A percentile compares a stretch with the other conserved stretches of the same genome.
These are phyloP conservation scores for Prionailurus bengalensis DNA, from an alignment of 2,113 vertebrate species.

Conservation along the genomic window DNA sequence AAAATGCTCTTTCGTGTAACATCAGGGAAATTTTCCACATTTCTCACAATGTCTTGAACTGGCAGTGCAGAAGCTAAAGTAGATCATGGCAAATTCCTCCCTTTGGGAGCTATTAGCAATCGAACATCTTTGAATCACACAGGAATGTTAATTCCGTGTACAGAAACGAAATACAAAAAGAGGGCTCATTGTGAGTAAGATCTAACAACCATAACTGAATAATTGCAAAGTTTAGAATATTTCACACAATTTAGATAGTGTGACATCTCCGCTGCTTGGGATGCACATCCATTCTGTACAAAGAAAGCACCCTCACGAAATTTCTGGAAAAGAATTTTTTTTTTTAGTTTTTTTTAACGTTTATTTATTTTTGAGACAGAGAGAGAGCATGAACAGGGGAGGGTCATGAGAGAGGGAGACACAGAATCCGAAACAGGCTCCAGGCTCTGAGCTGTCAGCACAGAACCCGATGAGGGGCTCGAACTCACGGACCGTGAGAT, in stretches of 20 bases:
- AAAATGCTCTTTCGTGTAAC: not conserved
- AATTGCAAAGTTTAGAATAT: constrained; percentile 11
- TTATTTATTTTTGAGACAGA: too few species aligned
- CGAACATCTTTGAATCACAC: constrained; percentile 37
- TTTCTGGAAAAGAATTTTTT: not conserved
- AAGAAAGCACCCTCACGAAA: constrained; percentile 13
- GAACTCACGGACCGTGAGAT: too few species aligned
- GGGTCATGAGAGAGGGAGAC: too few species aligned
- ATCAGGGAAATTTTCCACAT: not conserved
- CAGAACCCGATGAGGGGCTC: too few species aligned
- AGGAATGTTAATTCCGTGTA: constrained; percentile 33
- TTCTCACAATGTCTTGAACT: constrained; percentile 36
- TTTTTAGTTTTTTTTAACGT: not conserved
- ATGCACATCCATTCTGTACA: not conserved
- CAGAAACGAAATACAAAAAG: constrained; percentile 60
- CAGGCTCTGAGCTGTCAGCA: too few species aligned
- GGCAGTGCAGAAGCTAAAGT: not conserved
- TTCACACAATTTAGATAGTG: constrained; percentile 33
- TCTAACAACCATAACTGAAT: constrained; percentile 48
- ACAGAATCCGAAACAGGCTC: too few species aligned
- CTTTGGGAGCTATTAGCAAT: constrained; percentile 36
- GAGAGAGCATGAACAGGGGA: too few species aligned
- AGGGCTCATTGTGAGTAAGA: constrained; percentile 39
- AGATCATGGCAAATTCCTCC: not conserved
- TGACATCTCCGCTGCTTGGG: not conserved